Evolutionary conservation across 2,113 vertebrate species (phyloP).

Genomic region (Amblyornis subalaris): DNA sequence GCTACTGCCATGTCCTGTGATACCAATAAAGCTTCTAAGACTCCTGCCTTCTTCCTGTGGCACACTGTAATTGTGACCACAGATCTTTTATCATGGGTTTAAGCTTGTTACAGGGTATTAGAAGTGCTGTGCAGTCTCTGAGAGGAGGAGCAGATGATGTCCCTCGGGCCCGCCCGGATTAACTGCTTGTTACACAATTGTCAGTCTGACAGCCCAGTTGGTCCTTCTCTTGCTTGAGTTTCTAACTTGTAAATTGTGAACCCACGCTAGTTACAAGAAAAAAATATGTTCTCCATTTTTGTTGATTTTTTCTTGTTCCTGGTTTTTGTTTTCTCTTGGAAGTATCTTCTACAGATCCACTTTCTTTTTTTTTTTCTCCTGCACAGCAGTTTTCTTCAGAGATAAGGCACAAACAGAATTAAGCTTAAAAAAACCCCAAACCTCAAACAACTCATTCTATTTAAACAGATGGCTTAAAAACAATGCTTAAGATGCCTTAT

Average conservation of each 20-base stretch:
- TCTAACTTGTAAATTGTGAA: background rate
- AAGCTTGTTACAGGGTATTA: constrained; percentile 20
- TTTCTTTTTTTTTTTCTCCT: background rate
- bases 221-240: background rate
- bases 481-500: background rate
- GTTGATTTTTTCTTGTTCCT: background rate
- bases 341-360: background rate
- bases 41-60: background rate
- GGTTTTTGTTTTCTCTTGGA: background rate
- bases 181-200: background rate
- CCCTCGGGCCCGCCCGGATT: accelerated
- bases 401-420: background rate
- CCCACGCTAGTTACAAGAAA: background rate
- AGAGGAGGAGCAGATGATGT: background rate
- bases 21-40: background rate
- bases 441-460: background rate
- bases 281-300: background rate
- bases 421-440: background rate
- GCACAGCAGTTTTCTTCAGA: background rate
- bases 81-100: background rate
- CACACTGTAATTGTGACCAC: background rate
- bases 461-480: background rate
- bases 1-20: background rate
- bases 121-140: background rate
- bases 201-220: background rate